Evolutionary conservation across 1,140 invertebrate species (phyloP).

Genomic region (Halictus rubicundus): DNA sequence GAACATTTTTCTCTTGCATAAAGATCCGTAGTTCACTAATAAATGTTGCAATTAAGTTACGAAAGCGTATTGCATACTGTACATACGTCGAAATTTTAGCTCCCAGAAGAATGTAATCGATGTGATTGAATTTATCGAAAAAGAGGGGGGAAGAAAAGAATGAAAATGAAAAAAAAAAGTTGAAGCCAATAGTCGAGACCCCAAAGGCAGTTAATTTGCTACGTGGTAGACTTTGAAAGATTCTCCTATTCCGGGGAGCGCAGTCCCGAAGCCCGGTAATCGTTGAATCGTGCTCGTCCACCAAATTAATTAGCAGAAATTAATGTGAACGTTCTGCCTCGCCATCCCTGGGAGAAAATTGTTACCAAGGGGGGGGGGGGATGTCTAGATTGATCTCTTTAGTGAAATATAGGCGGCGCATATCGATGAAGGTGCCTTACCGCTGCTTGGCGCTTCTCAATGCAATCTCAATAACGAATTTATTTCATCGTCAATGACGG

Average conservation of each 20-base stretch:
- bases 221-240: conserved; percentile 37
- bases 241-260: conserved; percentile 45
- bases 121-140: not conserved
- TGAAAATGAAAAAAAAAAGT: conserved; percentile 41
- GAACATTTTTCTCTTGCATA: no score
- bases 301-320: conserved; percentile 59
- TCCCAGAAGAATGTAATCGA: not conserved
- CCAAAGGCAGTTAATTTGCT: conserved; percentile 67
- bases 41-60: no score
- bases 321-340: conserved; percentile 26
- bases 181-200: conserved; percentile 62
- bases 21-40: no score
- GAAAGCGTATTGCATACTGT: no score
- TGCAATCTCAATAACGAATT: conserved; percentile 51
- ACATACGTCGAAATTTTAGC: no score
- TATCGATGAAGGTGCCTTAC: conserved; percentile 39
- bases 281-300: conserved; percentile 52
- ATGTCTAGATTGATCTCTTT: conserved; percentile 25
- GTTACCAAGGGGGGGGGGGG: not conserved
- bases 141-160: not conserved
- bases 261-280: conserved; percentile 49
- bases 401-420: conserved; percentile 36
- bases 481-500: conserved; percentile 31
- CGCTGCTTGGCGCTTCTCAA: conserved; percentile 27
- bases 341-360: not conserved